Conservation (phyloP, 35 echinoderm and acorn worm genomes). For the Ophiothrix spiculata region DNA sequence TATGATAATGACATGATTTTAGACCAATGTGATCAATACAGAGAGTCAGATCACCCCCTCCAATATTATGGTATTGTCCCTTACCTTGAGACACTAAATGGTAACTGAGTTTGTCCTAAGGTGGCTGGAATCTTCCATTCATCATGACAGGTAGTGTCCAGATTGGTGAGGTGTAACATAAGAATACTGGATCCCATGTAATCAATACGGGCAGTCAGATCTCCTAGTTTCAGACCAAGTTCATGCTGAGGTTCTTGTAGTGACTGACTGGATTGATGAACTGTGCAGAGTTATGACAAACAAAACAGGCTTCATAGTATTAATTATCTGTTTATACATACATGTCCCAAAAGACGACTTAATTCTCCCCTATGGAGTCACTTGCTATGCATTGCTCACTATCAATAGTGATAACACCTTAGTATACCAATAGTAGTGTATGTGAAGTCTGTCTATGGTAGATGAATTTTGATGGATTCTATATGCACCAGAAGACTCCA, state of each 20-base stretch:
- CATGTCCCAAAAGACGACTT: no score
- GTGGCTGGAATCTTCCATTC: constrained; percentile 70
- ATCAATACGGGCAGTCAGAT: constrained; percentile 65
- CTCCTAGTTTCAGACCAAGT: constrained; percentile 50
- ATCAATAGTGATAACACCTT: no score
- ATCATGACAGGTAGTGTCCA: constrained; percentile 60
- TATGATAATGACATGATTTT: no score
- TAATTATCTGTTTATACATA: neutral
- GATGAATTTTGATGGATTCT: no score
- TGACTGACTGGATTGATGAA: constrained; percentile 52
- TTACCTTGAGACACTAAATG: neutral
- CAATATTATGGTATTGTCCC: no score
- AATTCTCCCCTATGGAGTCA: no score
- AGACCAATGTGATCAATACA: no score
- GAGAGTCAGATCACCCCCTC: no score
- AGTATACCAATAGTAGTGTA: no score
- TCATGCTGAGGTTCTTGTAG: constrained; percentile 84
- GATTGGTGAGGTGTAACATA: constrained; percentile 51
- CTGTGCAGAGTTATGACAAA: constrained; percentile 23
- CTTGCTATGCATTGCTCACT: no score
- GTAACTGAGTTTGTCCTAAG: neutral
- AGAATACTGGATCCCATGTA: constrained; percentile 96
- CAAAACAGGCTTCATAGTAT: neutral
- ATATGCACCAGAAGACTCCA: no score
- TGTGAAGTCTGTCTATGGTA: no score